A percentile compares a stretch with the other conserved stretches of the same genome.
Conservation (phyloP, 2,797 vertebrate genomes). For the Syncerus caffer region DNA sequence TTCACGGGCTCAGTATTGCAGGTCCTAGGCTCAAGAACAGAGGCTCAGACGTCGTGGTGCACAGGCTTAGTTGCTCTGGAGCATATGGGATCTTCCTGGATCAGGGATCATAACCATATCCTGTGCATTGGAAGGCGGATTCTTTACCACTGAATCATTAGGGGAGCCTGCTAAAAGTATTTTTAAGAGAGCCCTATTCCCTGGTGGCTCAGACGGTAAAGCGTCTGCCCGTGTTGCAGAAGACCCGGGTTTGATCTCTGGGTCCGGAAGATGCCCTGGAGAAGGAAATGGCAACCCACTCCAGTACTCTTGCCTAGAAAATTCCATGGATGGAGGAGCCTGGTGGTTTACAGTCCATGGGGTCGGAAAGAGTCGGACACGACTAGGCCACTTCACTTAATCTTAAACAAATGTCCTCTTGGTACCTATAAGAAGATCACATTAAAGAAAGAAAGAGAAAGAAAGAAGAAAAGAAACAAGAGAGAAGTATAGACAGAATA, state of each 20-base stretch:
- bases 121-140: not conserved
- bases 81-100: not conserved
- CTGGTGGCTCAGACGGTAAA: too few relatives aligned
- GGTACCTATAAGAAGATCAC: not conserved
- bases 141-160: not conserved
- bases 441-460: not conserved
- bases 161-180: not conserved
- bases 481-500: not conserved
- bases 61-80: not conserved
- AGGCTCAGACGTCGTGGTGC: not conserved
- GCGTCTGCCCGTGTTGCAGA: too few relatives aligned
- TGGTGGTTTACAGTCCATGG: too few relatives aligned
- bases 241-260: too few relatives aligned
- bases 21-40: not conserved
- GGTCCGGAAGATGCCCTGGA: too few relatives aligned
- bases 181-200: not conserved
- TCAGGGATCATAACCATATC: not conserved
- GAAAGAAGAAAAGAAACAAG: not conserved
- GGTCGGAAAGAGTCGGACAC: too few relatives aligned
- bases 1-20: not conserved
- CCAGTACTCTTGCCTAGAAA: too few relatives aligned
- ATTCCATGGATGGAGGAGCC: too few relatives aligned
- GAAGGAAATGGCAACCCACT: too few relatives aligned
- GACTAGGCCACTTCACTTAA: not conserved
- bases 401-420: not conserved